A percentile compares a stretch with the other conserved stretches of the same genome.
Evolutionary conservation across 2,113 vertebrate species (phyloP).

Genomic region (Rafetus swinhoei): DNA sequence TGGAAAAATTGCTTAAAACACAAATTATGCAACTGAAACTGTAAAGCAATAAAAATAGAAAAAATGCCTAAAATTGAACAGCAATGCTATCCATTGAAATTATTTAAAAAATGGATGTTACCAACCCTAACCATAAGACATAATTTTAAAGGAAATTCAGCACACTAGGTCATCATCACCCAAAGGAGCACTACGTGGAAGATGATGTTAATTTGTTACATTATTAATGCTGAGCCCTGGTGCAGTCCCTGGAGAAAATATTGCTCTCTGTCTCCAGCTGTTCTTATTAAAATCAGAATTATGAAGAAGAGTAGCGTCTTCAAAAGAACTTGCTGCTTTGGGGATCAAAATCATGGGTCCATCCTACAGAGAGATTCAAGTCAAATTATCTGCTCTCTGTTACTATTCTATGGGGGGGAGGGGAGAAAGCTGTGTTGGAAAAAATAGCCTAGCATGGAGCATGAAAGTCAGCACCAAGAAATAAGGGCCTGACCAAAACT

Average conservation of each 20-base stretch:
- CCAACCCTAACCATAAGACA: not conserved
- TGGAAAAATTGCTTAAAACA: no score
- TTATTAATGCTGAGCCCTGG: slow-evolving; percentile 19
- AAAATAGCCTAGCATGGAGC: not conserved
- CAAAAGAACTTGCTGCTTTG: not conserved
- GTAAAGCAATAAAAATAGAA: no score
- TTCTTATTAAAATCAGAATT: slow-evolving; percentile 19
- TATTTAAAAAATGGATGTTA: no score
- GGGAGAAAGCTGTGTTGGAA: no score
- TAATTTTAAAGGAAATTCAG: not conserved
- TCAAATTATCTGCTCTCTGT: not conserved
- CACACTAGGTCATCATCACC: not conserved
- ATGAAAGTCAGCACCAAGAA: not conserved
- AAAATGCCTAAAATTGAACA: no score
- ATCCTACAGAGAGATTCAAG: not conserved
- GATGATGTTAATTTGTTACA: not conserved
- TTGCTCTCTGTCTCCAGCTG: not conserved
- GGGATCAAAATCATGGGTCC: not conserved
- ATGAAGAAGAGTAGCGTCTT: not conserved
- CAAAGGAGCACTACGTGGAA: not conserved
- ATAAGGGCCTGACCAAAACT: not conserved
- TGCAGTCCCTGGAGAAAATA: not conserved
- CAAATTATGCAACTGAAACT: no score
- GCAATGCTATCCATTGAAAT: no score
- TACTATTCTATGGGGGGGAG: not conserved